phyloP scores from a whole-genome alignment of 1,140 invertebrate genomes.

The Brachionus rubens region DNA sequence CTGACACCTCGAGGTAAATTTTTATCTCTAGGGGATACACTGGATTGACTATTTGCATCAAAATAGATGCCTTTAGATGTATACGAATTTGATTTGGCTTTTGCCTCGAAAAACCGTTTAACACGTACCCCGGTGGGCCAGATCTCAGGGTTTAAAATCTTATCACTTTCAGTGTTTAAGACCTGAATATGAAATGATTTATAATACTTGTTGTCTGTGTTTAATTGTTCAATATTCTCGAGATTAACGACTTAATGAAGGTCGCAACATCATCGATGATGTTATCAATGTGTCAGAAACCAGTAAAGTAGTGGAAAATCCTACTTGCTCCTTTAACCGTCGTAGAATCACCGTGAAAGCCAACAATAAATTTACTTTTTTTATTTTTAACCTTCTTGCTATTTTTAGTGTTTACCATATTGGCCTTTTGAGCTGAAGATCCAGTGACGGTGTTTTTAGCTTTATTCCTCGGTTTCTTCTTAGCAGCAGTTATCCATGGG shows the following conservation, averaged over 20 bases:
- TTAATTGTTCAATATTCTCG: slow-evolving; percentile 4
- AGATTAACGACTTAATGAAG: neutral
- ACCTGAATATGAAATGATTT: slow-evolving; percentile 10
- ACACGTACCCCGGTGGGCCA: neutral
- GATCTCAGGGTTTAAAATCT: neutral
- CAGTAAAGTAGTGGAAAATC: neutral
- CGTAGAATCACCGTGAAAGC: neutral
- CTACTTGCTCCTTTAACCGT: neutral
- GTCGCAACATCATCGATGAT: slow-evolving; percentile 5
- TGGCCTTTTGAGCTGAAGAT: too few relatives aligned
- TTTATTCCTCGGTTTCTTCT: too few relatives aligned
- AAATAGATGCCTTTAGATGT: too few relatives aligned
- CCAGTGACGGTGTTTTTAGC: too few relatives aligned
- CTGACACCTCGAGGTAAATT: too few relatives aligned
- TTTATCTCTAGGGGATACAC: too few relatives aligned
- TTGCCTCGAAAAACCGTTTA: neutral
- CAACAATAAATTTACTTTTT: too few relatives aligned
- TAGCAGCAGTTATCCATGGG: too few relatives aligned
- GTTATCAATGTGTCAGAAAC: slow-evolving; percentile 12
- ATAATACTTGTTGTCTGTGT: neutral
- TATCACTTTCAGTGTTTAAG: neutral
- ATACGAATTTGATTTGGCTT: neutral
- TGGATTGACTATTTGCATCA: neutral
- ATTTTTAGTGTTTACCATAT: too few relatives aligned
- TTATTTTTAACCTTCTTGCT: too few relatives aligned